Base-by-base conservation (phyloP, 2,888 invertebrate genomes). In the Peribatodes rhomboidaria region DNA sequence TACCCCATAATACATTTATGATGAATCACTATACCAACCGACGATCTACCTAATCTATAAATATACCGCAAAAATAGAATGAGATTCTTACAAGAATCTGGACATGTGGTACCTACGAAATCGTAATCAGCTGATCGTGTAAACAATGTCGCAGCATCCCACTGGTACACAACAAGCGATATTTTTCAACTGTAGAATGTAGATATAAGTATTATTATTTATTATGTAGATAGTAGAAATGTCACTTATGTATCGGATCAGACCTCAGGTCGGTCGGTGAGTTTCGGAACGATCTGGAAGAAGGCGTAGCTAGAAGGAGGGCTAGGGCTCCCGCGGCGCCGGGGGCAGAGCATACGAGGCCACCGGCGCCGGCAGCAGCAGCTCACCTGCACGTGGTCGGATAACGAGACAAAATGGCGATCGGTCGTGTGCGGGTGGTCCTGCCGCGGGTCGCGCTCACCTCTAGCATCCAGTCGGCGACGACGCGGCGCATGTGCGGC, bases 391-490 rank as follows among this genome's bases (percentile, higher is more conserved):
- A 92, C 92, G 92, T 91, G 92, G 90, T 83, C 84, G 85, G 82
- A 79, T 81, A 82, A 84, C 82, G 83, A 83, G 86, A 87, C 89
- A 91, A 90, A 84, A 90, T 90, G 90, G 90, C 90, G 89, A 85
- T 79, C 81, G 83, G 74, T 68, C 71, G 69, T 65, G 16, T 62
- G 68, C 72, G 73, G 65, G 77, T 73, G 81, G 78, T 76, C 81
- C 81, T 84, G 85, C 84, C 81, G 84, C 27, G 27, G 84, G 85
- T 85, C 81, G 84, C 85, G 88, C 92, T 92, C 94, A 98, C 98
- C 97, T 99, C 98, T 92, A 98, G 95, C 98, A 99, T 98, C 99
- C 99, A 99, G 90, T 97, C 97, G 80, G 98, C 96, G 83, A 98
- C 98, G 88, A 98, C 95, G 90, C 96, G 97, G 87, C 98, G 95